Percentiles rank a stretch among this genome's conserved stretches.
phyloP scores from a whole-genome alignment of 1,140 invertebrate genomes.

The Laupala kohalensis region DNA sequence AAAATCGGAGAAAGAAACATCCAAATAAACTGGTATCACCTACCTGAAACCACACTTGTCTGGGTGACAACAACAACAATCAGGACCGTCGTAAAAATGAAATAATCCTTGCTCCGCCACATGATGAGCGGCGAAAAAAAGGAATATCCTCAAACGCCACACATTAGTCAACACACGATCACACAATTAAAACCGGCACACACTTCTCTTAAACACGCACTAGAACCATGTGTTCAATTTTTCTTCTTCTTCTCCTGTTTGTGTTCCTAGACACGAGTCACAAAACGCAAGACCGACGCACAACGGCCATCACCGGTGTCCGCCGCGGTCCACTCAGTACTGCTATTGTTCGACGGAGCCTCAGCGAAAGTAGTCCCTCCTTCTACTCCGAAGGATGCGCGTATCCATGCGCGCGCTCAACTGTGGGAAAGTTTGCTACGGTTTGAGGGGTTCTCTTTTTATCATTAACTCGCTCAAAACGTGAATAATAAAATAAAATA shows the following conservation, averaged over 20 bases:
- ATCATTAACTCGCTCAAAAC: no score
- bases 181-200: neutral
- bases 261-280: no score
- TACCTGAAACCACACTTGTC: neutral
- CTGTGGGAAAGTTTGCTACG: slow-evolving; percentile 19
- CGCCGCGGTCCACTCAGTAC: neutral
- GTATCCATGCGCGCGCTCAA: slow-evolving; percentile 16
- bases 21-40: neutral
- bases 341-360: slow-evolving; percentile 17
- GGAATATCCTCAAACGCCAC: slow-evolving; percentile 11
- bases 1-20: neutral
- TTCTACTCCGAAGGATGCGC: neutral
- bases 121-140: slow-evolving; percentile 14
- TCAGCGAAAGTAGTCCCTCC: slow-evolving; percentile 13
- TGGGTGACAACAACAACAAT: neutral
- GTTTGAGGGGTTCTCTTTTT: slow-evolving; percentile 11
- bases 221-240: neutral
- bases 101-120: slow-evolving; percentile 18
- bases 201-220: neutral
- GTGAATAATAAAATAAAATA: no score
- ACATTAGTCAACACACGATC: slow-evolving; percentile 14
- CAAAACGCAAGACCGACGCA: slow-evolving; percentile 5
- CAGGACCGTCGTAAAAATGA: slow-evolving; percentile 6
- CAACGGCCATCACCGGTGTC: neutral
- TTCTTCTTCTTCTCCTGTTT: neutral